Conservation (phyloP, 2,888 invertebrate genomes). For the Lasioglossum villosulum region DNA sequence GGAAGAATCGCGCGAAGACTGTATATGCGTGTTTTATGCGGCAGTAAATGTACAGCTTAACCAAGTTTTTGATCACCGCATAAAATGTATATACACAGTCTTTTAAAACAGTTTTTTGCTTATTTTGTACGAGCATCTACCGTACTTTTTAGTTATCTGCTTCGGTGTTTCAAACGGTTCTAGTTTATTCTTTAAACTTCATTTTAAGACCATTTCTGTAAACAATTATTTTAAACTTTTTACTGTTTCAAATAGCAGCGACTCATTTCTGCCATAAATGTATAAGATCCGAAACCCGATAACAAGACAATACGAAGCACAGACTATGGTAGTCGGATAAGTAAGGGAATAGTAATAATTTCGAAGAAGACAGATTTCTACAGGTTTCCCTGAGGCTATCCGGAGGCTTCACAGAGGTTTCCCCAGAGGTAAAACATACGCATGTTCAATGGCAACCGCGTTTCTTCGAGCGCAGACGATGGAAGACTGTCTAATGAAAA, state of each 20-base stretch:
- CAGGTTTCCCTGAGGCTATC: background rate
- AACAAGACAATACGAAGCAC: background rate
- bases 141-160: too few species aligned
- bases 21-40: background rate
- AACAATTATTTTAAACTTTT: too few species aligned
- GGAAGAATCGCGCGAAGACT: background rate
- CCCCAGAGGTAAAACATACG: background rate
- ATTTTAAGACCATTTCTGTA: too few species aligned
- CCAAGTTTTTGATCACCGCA: background rate
- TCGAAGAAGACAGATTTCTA: background rate
- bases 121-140: too few species aligned
- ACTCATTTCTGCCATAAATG: too few species aligned
- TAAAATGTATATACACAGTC: background rate
- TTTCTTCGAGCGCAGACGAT: conserved; percentile 10
- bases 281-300: background rate
- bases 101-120: background rate
- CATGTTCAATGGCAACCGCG: background rate
- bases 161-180: too few species aligned
- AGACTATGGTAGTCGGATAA: background rate
- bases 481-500: conserved; percentile 4
- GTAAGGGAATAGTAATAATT: background rate
- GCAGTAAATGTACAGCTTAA: background rate
- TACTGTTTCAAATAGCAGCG: too few species aligned
- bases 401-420: background rate
- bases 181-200: too few species aligned